Percentiles rank a stretch among this genome's conserved stretches.
These are phyloP conservation scores for Calephelis virginiensis DNA, from an alignment of 1,140 invertebrate species.

Conservation along the genomic window DNA sequence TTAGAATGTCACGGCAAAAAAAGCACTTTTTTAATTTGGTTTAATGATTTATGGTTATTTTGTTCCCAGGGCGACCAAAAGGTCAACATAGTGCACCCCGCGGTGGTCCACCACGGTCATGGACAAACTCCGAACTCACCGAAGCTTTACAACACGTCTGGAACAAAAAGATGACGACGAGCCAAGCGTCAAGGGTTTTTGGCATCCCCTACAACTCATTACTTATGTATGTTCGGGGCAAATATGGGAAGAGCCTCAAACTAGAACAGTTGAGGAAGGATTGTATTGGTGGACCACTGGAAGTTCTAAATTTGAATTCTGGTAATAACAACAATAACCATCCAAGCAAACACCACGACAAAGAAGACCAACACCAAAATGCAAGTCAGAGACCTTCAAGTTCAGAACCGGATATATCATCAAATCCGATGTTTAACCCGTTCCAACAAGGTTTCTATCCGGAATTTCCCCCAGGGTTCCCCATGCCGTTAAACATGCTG, in stretches of 20 bases:
- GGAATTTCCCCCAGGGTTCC: constrained; percentile 87
- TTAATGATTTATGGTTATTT: constrained; percentile 30
- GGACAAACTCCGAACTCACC: constrained; percentile 93
- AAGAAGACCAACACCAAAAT: constrained; percentile 67
- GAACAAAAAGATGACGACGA: constrained; percentile 97
- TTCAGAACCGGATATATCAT: constrained; percentile 81
- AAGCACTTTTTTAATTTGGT: neutral
- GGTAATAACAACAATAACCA: constrained; percentile 85
- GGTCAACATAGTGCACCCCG: constrained; percentile 93
- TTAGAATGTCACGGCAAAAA: no score
- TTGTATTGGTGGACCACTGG: constrained; percentile 87
- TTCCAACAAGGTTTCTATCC: constrained; percentile 88
- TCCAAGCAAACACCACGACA: constrained; percentile 74
- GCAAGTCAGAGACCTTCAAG: constrained; percentile 80
- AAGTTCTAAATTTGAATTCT: constrained; percentile 84
- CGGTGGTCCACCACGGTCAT: constrained; percentile 91
- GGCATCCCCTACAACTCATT: constrained; percentile 95
- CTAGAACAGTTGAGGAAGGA: constrained; percentile 92
- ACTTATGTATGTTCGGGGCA: constrained; percentile 94
- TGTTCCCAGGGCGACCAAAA: constrained; percentile 82
- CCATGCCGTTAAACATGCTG: constrained; percentile 90
- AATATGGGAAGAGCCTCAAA: constrained; percentile 93
- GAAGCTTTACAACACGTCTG: constrained; percentile 93
- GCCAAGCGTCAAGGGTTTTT: constrained; percentile 92
- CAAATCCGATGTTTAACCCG: constrained; percentile 83